A percentile compares a stretch with the other conserved stretches of the same genome.
These are phyloP conservation scores for Ferdinandea cuprea DNA, from an alignment of 2,888 invertebrate species.

Conservation along the genomic window DNA sequence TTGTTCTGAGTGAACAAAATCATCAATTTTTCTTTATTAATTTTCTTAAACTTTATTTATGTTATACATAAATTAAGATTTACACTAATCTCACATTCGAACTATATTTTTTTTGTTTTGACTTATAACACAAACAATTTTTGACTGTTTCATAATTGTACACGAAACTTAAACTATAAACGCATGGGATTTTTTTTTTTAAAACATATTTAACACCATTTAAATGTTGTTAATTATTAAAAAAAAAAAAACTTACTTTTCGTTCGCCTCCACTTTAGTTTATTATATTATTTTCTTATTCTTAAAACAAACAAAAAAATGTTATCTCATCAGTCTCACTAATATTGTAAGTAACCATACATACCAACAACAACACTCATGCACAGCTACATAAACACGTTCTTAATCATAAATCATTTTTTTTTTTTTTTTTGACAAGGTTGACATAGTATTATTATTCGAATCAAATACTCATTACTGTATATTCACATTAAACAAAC, in stretches of 20 bases:
- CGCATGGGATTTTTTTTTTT: constrained; percentile 29
- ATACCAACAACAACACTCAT: constrained; percentile 27
- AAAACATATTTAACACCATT: constrained; percentile 23
- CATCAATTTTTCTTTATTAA: not conserved
- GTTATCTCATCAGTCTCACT: constrained; percentile 67
- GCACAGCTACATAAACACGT: not conserved
- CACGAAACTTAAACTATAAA: constrained; percentile 4
- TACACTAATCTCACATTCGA: constrained; percentile 35
- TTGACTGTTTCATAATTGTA: constrained; percentile 22
- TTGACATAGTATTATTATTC: constrained; percentile 63
- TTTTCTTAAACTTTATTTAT: constrained; percentile 24
- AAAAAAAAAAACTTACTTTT: constrained; percentile 32
- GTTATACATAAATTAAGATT: constrained; percentile 46
- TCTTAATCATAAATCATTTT: constrained; percentile 19
- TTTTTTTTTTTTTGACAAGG: constrained; percentile 20
- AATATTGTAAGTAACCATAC: constrained; percentile 48
- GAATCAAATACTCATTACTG: constrained; percentile 64
- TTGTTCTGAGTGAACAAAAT: not conserved
- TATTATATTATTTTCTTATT: constrained; percentile 29
- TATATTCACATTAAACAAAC: constrained; percentile 32
- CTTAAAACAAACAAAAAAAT: constrained; percentile 35
- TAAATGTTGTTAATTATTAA: constrained; percentile 20
- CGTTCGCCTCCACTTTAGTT: constrained; percentile 70
- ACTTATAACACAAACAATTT: not conserved
- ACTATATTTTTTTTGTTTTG: constrained; percentile 28